Conservation (phyloP, 2,797 vertebrate species). For the Pangasius krempfi region DNA sequence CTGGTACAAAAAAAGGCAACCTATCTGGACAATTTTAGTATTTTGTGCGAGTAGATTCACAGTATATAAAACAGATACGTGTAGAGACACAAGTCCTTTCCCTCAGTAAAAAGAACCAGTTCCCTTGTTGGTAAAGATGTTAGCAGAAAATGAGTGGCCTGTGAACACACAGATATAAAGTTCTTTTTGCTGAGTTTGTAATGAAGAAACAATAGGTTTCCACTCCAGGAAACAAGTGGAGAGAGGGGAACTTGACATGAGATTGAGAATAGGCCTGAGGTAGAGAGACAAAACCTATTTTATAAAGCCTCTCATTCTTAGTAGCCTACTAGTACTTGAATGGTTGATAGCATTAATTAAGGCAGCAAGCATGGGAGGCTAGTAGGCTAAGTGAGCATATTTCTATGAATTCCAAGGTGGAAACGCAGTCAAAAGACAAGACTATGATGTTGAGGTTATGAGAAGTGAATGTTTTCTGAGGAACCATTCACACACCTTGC, state of each 20-base stretch:
- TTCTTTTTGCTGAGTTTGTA: background rate
- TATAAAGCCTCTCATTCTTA: background rate
- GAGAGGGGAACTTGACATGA: background rate
- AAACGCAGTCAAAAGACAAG: background rate
- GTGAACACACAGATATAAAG: background rate
- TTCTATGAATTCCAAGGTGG: background rate
- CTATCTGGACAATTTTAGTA: background rate
- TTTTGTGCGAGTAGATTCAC: background rate
- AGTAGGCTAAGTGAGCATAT: background rate
- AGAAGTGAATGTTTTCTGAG: background rate
- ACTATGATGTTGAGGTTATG: background rate
- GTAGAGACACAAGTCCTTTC: background rate
- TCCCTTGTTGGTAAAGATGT: background rate
- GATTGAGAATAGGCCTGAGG: background rate
- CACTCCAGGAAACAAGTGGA: background rate
- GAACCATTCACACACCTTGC: background rate
- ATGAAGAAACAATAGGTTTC: background rate
- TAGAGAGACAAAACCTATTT: background rate
- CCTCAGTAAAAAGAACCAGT: background rate
- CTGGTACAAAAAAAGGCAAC: background rate
- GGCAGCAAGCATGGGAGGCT: background rate
- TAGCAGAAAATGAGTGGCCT: background rate
- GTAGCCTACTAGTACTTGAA: background rate
- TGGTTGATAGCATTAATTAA: background rate
- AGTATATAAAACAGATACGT: background rate